Conservation (phyloP, 2,888 invertebrate species). For the Eristalis intricaria region DNA sequence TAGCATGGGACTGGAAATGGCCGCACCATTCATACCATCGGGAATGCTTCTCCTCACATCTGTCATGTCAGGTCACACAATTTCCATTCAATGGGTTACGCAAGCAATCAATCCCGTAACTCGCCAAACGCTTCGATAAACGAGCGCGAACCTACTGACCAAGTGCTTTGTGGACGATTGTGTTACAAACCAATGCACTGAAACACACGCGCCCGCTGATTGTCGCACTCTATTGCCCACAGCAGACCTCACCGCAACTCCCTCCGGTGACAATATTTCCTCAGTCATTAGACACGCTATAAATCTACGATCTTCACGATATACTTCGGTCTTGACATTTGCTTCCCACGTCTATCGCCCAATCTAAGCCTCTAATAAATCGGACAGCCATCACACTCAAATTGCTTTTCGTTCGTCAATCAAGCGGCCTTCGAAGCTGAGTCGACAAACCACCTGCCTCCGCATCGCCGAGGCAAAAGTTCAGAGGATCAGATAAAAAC, state of each 20-base stretch:
- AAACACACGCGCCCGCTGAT: background rate
- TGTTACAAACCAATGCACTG: background rate
- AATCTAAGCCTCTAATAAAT: background rate
- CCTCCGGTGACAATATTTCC: background rate
- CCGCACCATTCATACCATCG: too few relatives aligned
- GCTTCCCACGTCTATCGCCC: background rate
- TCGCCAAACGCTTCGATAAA: too few relatives aligned
- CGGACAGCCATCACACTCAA: background rate
- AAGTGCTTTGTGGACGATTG: too few relatives aligned
- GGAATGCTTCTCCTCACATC: too few relatives aligned
- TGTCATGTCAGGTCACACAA: too few relatives aligned
- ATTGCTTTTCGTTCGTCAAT: background rate
- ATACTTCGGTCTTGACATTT: background rate
- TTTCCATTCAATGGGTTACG: too few relatives aligned
- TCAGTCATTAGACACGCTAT: background rate
- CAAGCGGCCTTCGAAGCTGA: background rate
- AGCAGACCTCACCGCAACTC: background rate
- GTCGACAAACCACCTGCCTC: background rate
- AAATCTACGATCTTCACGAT: background rate
- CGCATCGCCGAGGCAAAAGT: background rate
- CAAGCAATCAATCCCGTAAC: too few relatives aligned
- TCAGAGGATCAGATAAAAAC: conserved; percentile 1
- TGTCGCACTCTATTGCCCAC: background rate
- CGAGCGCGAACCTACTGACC: too few relatives aligned
- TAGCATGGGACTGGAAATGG: too few relatives aligned